phyloP scores from a whole-genome alignment of 2,888 invertebrate species.

The Poecilobothrus nobilitatus region DNA sequence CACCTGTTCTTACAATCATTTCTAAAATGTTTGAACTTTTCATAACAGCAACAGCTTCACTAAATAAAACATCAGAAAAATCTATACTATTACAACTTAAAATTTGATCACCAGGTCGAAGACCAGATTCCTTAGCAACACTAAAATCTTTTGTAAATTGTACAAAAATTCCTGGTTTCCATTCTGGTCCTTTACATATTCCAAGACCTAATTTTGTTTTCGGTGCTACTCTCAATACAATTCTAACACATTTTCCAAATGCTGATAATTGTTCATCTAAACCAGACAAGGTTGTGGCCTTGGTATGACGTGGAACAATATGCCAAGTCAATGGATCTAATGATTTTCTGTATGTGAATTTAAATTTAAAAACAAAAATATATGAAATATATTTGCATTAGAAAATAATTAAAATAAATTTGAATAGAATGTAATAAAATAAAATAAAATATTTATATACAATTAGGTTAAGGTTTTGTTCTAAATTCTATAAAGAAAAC shows the following conservation, averaged over 20 bases:
- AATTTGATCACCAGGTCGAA: slow-evolving; percentile 86
- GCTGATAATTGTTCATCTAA: slow-evolving; percentile 33
- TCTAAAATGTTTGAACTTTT: slow-evolving; percentile 69
- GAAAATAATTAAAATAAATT: no score
- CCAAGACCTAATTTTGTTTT: slow-evolving; percentile 79
- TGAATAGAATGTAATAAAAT: no score
- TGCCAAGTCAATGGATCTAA: slow-evolving; percentile 77
- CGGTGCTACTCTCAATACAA: slow-evolving; percentile 72
- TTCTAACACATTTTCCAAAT: slow-evolving; percentile 57
- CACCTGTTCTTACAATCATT: slow-evolving; percentile 66
- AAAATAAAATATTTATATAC: no score
- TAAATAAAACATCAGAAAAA: slow-evolving; percentile 67
- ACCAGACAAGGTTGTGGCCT: slow-evolving; percentile 18
- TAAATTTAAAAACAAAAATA: slow-evolving; percentile 13
- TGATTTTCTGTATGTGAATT: slow-evolving; percentile 53
- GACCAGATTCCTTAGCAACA: slow-evolving; percentile 77
- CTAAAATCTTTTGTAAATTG: slow-evolving; percentile 85
- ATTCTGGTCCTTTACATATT: slow-evolving; percentile 76
- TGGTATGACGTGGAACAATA: slow-evolving; percentile 48
- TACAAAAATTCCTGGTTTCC: slow-evolving; percentile 80
- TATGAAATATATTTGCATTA: no score
- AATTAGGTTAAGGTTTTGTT: slow-evolving; percentile 52
- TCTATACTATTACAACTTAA: slow-evolving; percentile 79
- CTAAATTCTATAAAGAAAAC: slow-evolving; percentile 57
- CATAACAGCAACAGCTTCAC: slow-evolving; percentile 74